These are phyloP conservation scores for Hippocampus abdominalis DNA, from an alignment of 2,113 vertebrate genomes.

Conservation along the genomic window DNA sequence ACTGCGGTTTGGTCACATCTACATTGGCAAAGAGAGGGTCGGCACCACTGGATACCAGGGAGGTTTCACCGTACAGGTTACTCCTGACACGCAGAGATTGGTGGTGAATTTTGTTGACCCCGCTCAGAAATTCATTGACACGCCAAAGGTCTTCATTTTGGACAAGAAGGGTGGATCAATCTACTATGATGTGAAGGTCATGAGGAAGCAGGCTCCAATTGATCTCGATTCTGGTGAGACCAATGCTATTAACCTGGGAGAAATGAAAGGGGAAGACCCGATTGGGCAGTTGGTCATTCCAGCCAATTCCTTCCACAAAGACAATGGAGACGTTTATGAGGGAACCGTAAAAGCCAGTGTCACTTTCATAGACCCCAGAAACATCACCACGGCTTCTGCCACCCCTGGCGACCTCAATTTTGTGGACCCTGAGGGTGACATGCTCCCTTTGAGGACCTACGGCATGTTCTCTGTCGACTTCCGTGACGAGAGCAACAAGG, in stretches of 20 bases:
- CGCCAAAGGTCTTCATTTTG: slow-evolving; percentile 87
- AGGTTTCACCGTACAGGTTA: slow-evolving; percentile 86
- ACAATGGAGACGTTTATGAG: slow-evolving; percentile 77
- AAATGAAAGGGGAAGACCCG: slow-evolving; percentile 70
- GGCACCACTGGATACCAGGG: slow-evolving; percentile 91
- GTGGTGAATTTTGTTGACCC: slow-evolving; percentile 86
- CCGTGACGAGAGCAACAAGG: slow-evolving; percentile 72
- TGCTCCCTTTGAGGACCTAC: slow-evolving; percentile 86
- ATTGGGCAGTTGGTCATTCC: slow-evolving; percentile 86
- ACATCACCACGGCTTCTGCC: slow-evolving; percentile 75
- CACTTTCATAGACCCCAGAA: slow-evolving; percentile 91
- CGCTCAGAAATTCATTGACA: slow-evolving; percentile 78
- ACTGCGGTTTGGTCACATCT: slow-evolving; percentile 86
- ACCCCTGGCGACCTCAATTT: slow-evolving; percentile 91
- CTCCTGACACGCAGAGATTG: slow-evolving; percentile 76
- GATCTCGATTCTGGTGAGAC: slow-evolving; percentile 74
- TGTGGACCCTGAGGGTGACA: slow-evolving; percentile 79
- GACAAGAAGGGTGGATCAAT: slow-evolving; percentile 82
- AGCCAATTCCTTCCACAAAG: slow-evolving; percentile 76
- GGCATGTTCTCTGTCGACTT: slow-evolving; percentile 96
- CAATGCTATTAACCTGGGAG: slow-evolving; percentile 81
- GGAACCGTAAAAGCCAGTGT: slow-evolving; percentile 87
- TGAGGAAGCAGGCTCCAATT: slow-evolving; percentile 80
- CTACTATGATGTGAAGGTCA: slow-evolving; percentile 88
- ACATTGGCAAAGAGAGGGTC: slow-evolving; percentile 76